These are phyloP conservation scores for Chrysogorgia sp. DNA, from an alignment of 92 coral and sea anemone genomes.

Conservation along the genomic window DNA sequence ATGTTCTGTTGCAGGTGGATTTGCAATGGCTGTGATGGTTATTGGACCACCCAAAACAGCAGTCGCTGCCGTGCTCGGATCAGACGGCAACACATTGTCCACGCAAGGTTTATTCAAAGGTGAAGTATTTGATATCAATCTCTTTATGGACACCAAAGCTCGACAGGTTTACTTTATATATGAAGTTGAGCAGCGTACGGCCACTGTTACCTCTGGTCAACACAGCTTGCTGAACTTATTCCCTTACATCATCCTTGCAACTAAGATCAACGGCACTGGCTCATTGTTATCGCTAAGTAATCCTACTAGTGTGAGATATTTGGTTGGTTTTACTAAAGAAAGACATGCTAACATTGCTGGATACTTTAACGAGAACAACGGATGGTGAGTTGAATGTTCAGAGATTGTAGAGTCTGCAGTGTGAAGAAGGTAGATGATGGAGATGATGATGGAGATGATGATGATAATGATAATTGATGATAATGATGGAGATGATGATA, in stretches of 20 bases:
- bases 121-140: conserved; percentile 72
- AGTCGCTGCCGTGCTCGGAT: conserved; percentile 51
- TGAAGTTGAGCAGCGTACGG: conserved; percentile 64
- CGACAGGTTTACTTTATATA: conserved; percentile 79
- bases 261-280: conserved; percentile 80
- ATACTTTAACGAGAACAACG: conserved; percentile 72
- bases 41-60: conserved; percentile 62
- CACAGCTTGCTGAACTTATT: conserved; percentile 20
- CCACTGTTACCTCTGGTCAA: conserved; percentile 19
- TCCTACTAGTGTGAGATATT: conserved; percentile 54
- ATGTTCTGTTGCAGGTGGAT: conserved; percentile 72
- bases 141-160: conserved; percentile 80
- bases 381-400: conserved; percentile 62
- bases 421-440: no score
- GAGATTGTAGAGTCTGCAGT: neutral
- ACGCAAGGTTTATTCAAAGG: conserved; percentile 58
- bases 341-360: conserved; percentile 71
- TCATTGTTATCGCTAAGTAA: conserved; percentile 66
- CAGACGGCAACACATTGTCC: conserved; percentile 41
- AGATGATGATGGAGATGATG: no score
- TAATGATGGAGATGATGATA: no score
- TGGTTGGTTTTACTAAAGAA: conserved; percentile 82
- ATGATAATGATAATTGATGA: no score
- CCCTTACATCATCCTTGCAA: conserved; percentile 61
- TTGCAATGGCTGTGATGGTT: conserved; percentile 67